A percentile compares a stretch with the other conserved stretches of the same genome.
phyloP scores from a whole-genome alignment of 2,113 vertebrate genomes.

The Cyprinodon tularosa region DNA sequence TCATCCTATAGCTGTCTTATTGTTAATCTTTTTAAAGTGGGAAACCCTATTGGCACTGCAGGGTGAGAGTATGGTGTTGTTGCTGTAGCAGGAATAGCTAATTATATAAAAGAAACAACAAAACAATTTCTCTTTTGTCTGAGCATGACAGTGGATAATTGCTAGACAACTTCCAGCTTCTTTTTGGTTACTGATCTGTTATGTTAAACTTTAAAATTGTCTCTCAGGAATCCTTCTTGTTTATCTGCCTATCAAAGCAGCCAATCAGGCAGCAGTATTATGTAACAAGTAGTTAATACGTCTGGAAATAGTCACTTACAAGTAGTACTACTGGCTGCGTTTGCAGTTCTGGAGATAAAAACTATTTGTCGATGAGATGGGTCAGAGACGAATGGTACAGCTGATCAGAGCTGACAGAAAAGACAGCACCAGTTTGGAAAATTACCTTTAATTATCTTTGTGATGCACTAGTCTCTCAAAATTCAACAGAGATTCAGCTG shows the following conservation, averaged over 20 bases:
- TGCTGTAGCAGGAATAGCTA: background rate
- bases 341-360: background rate
- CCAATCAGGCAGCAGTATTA: background rate
- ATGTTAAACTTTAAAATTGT: background rate
- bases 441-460: slow-evolving; percentile 2
- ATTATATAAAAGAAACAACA: background rate
- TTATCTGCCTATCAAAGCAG: background rate
- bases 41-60: no score
- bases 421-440: slow-evolving; percentile 6
- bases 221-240: background rate
- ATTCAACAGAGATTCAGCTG: slow-evolving; percentile 7
- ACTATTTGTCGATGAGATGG: background rate
- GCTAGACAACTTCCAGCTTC: no score
- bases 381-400: slow-evolving; percentile 6
- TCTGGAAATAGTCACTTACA: background rate
- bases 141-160: background rate
- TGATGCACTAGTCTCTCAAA: background rate
- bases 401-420: slow-evolving; percentile 19
- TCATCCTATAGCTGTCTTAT: no score
- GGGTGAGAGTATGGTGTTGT: no score
- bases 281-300: background rate
- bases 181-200: background rate
- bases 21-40: no score
- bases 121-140: background rate
- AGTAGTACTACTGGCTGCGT: background rate